Conservation (phyloP, 2,888 invertebrate species). For the Catonia carolina region DNA sequence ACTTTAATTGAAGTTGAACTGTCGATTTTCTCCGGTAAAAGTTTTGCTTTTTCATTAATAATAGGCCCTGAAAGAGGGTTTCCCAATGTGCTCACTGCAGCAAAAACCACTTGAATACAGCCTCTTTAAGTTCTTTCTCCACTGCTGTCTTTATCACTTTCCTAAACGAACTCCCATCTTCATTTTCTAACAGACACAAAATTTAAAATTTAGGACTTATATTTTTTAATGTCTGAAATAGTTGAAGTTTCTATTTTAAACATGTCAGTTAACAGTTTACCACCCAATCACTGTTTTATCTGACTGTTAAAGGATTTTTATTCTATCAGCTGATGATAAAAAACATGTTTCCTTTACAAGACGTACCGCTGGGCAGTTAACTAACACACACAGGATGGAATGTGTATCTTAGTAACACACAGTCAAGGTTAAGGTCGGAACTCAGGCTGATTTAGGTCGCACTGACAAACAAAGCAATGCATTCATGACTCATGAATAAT, state of each 20-base stretch:
- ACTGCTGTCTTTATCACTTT: constrained; percentile 34
- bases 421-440: too few relatives aligned
- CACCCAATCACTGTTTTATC: constrained; percentile 34
- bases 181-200: constrained; percentile 34
- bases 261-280: constrained; percentile 33
- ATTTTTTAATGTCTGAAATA: constrained; percentile 35
- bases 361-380: too few relatives aligned
- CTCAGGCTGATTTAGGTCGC: too few relatives aligned
- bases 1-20: constrained; percentile 20
- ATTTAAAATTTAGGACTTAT: constrained; percentile 30
- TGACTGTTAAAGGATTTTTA: constrained; percentile 31
- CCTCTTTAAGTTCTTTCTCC: constrained; percentile 36
- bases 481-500: too few relatives aligned
- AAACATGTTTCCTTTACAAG: constrained; percentile 32
- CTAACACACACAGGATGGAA: too few relatives aligned
- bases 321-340: constrained; percentile 33
- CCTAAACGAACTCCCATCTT: constrained; percentile 33
- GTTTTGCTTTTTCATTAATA: constrained; percentile 31
- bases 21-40: constrained; percentile 17
- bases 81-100: constrained; percentile 31
- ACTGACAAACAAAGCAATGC: too few relatives aligned
- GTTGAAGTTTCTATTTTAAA: constrained; percentile 34
- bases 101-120: constrained; percentile 35
- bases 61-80: constrained; percentile 34
- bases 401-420: too few relatives aligned